Evolutionary conservation across 2,797 vertebrate species (phyloP), one percentile per base, ranked within the genome.

Genomic region (Anas bernieri): DNA sequence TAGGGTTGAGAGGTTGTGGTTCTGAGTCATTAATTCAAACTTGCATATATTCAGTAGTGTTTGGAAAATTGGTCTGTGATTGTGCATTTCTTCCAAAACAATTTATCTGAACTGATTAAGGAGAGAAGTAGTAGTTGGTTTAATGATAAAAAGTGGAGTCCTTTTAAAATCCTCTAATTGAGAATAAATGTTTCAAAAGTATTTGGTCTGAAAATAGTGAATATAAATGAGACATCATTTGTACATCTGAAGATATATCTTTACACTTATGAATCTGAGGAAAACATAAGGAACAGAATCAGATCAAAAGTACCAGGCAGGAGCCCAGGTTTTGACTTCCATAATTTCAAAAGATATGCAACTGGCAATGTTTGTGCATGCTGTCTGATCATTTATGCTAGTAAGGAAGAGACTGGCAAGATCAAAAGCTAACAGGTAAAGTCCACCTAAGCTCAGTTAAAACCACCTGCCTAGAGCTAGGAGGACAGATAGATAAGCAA

Each of bases 371-470:
- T 94, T 93, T 90, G 94, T 92, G 92, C 70, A 92, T 97, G 91
- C 80, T 94, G 70, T 92, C 85, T 94, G 92, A 94, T 96, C 87
- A 69, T 83, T 94, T 94, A 84, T 93, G 85, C 92, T 62, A 31
- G 92, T 82, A 90, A 92, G 88, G 70, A 90, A 88, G 80, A 67
- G 73, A 58, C 74, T 77, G 63, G 23, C 48, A 91, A 92, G 92
- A 93, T 97, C 91, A 93, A 94, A 97, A 93, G 91, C 90, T 75
- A 54, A 69, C 61, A 75, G 86, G 78, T 79, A 75, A 92, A 94
- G 94, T 94, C 89, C 56, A 90, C 48, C 77, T 94, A 96, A 93
- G 86, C 63, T 86, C 39, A 78, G 43, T 91, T 93, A 96, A 84
- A 85, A 76, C 48, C 77, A 74, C 39, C 26, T 55, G 52, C 86